Base-by-base conservation (phyloP, 2,797 vertebrate genomes). In the Notolepis coatsorum region DNA sequence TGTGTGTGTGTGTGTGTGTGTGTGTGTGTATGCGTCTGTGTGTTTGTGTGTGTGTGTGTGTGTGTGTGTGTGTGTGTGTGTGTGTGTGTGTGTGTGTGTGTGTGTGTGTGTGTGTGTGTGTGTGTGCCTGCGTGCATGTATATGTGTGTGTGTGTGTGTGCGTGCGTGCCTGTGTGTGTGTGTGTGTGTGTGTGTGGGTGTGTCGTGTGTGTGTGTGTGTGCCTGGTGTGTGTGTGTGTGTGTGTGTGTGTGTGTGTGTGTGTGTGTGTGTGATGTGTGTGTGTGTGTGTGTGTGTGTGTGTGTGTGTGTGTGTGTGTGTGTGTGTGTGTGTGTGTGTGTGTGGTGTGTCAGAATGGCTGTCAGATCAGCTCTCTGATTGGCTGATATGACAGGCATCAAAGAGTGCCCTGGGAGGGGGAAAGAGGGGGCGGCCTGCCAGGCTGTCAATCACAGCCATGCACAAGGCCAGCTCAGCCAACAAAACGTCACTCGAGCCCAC, bases 391-490 rank as follows among this genome's bases (percentile, higher is more conserved):
- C 90, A 89, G 58, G 86, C 78, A 76, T 88, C 87, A 88, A 76
- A 86, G 81, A 84, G 52, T 80, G 87, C 65, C 55, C 82, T 91
- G 75, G 85, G 91, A 92, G 80, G 86, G 78, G 85, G 87, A 80
- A 80, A 88, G 92, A 85, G 91, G 93, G 91, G 92, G 94, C 77
- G 82, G 86, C 87, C 77, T 88, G 89, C 83, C 88, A 80, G 76
- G 87, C 93, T 96, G 95, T 94, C 95, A 95, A 87, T 96, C 94
- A 94, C 73, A 84, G 78, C 74, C 86, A 81, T 73, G 81, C 84
- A 66, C 61, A 65, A 65, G 80, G 61, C 69, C 79, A 65, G 60
- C 71, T 82, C 77, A 82, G 61, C 70, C 75, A 69, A 60, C 75
- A 72, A 72, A 78, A 73, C 68, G 74, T 84, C 84, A 86, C 72